These are phyloP conservation scores for Drosophila ustulata DNA, from an alignment of 2,888 invertebrate species.

Conservation along the genomic window DNA sequence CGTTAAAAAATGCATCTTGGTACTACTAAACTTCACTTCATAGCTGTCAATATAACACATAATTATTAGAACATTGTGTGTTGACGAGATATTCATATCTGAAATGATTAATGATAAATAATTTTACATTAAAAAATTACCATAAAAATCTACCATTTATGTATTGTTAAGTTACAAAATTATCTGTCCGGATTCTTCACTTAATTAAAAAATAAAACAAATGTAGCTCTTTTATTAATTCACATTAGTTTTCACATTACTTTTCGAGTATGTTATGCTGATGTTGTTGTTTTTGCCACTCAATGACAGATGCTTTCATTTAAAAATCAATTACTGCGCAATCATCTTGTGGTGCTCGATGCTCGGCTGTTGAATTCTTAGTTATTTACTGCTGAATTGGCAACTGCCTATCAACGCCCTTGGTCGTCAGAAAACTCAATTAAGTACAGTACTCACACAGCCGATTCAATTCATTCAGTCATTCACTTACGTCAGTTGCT, in stretches of 20 bases:
- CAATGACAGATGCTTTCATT: slow-evolving; percentile 1
- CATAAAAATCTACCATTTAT: too few species aligned
- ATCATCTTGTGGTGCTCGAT: neutral
- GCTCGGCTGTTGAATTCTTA: slow-evolving; percentile 9
- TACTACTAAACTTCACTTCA: too few species aligned
- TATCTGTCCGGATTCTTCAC: too few species aligned
- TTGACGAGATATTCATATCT: too few species aligned
- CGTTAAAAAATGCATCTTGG: too few species aligned
- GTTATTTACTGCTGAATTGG: slow-evolving; percentile 47
- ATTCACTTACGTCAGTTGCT: slow-evolving; percentile 14
- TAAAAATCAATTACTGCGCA: slow-evolving; percentile 24
- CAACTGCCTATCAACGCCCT: slow-evolving; percentile 43
- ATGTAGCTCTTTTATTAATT: too few species aligned
- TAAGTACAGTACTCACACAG: slow-evolving; percentile 48
- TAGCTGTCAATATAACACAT: too few species aligned
- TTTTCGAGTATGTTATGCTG: neutral
- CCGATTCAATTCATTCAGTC: slow-evolving; percentile 27
- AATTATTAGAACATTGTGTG: too few species aligned
- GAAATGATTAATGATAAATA: too few species aligned
- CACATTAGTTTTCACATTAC: neutral
- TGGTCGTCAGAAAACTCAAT: slow-evolving; percentile 61
- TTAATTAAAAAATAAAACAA: too few species aligned
- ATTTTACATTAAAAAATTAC: too few species aligned
- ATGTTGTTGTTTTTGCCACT: neutral
- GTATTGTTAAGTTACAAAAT: too few species aligned